Evolutionary conservation across 2,797 vertebrate species (phyloP).

Genomic region (Myotis daubentonii): DNA sequence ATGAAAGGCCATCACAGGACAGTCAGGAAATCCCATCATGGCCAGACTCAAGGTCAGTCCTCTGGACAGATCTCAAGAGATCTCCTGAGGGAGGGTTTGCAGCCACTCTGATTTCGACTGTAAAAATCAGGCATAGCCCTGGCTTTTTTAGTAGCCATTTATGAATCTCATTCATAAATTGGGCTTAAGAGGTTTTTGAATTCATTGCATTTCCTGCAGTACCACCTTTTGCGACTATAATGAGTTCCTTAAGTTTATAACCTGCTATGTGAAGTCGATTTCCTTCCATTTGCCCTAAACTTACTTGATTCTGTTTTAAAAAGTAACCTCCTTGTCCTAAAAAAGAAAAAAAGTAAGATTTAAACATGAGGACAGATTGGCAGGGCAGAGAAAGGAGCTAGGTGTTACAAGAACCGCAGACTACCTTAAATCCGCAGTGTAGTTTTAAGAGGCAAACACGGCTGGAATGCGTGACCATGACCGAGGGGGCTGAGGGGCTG

Average conservation of each 20-base stretch:
- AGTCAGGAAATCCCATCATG: background rate
- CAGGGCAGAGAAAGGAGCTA: slow-evolving; percentile 52
- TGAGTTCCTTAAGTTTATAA: slow-evolving; percentile 68
- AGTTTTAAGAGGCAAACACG: slow-evolving; percentile 43
- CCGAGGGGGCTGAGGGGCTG: background rate
- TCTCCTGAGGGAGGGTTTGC: background rate
- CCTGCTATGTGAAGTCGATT: slow-evolving; percentile 53
- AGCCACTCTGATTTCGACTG: background rate
- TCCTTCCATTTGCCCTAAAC: slow-evolving; percentile 61
- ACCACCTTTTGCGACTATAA: slow-evolving; percentile 69
- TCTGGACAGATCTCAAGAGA: background rate
- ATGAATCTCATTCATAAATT: slow-evolving; percentile 74
- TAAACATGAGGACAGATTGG: slow-evolving; percentile 17
- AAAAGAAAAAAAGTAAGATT: slow-evolving; percentile 60
- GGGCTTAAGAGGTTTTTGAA: slow-evolving; percentile 62
- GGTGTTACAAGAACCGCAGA: slow-evolving; percentile 43
- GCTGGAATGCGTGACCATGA: background rate
- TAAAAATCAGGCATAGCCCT: background rate
- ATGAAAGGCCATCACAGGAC: background rate
- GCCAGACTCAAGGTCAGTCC: background rate
- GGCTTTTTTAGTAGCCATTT: slow-evolving; percentile 56
- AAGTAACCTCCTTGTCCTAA: slow-evolving; percentile 64
- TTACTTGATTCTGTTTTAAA: slow-evolving; percentile 58
- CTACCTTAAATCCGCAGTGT: slow-evolving; percentile 17
- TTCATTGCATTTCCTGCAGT: slow-evolving; percentile 68